Evolutionary conservation across 2,888 invertebrate species (phyloP), one percentile per base, ranked within the genome.

Genomic region (Caenorhabditis panamensis): DNA sequence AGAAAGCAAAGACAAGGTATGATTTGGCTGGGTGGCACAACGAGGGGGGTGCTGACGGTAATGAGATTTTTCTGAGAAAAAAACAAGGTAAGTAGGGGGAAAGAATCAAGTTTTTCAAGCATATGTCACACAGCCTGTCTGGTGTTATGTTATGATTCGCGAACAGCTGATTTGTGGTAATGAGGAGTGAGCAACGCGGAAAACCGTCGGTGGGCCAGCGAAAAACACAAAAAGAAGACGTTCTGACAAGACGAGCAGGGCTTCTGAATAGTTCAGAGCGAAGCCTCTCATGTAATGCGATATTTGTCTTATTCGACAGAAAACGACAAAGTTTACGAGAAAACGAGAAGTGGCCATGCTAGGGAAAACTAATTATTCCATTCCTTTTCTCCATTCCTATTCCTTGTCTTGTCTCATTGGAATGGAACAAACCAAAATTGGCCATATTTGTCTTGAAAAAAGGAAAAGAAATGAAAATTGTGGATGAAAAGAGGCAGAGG

Each of bases 161-260:
- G n/a, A 47, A 41, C 69, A 71, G 62, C 71, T 71, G 71, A 62
- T 37, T 54, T 61, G 44, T 28, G 41, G 54, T 62, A 54, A 71
- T 37, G 54, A 62, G 28, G 49, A 6, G 31, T 36, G 31, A 16
- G n/a, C 63, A 51, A 63, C 62, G 9, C 2, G 26, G n/a, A 62
- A 62, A 62, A 61, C n/a, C 16, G 36, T 1, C 36, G 31, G 5
- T 31, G 31, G 31, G 20, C 13, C 24, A 44, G 24, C 22, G 26
- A 47, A 5, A 47, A 47, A 47, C 22, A 37, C n/a, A 62, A 36
- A 36, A 16, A 31, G 37, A 59, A 13, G 16, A 11, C 18, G 47
- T 47, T 47, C 47, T 13, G 16, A 41, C 41, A 6, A 41, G 9
- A 16, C 41, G 41, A 13, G 41, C 20, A 36, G 6, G 56, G 56